phyloP scores from a whole-genome alignment of 2,797 vertebrate species.

The Peromyscus aztecus region DNA sequence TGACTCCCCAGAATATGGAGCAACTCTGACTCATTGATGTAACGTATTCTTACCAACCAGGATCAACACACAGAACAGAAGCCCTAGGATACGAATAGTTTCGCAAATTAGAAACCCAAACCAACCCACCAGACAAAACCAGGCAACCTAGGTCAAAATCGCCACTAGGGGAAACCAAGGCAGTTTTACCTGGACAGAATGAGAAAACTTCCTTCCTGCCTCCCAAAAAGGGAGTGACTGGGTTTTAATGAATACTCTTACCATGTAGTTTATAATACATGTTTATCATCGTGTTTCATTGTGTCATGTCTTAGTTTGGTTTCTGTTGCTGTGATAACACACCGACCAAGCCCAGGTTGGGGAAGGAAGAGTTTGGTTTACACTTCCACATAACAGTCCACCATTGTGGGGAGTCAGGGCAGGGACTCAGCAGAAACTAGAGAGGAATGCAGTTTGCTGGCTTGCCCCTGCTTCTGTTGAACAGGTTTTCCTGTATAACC shows the following conservation, averaged over 20 bases:
- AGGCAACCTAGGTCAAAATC: not conserved
- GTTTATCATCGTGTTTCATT: not conserved
- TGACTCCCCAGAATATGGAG: constrained; percentile 23
- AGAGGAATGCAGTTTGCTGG: not conserved
- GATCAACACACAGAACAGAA: not conserved
- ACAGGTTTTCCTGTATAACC: not conserved
- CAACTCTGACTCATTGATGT: not conserved
- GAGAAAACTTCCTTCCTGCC: not conserved
- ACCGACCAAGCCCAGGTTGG: too few species aligned
- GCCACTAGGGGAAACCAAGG: not conserved
- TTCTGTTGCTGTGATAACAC: too few species aligned
- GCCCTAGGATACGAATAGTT: not conserved
- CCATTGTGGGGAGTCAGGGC: too few species aligned
- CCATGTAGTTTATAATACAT: not conserved
- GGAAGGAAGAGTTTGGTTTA: not conserved
- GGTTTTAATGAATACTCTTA: not conserved
- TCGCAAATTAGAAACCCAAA: not conserved
- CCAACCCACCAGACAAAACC: not conserved
- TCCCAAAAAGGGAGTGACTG: not conserved
- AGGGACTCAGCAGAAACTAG: not conserved
- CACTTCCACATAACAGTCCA: not conserved
- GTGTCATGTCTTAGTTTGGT: too few species aligned
- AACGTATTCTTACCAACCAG: not conserved
- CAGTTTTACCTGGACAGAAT: not conserved
- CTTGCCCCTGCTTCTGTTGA: not conserved